These are phyloP conservation scores for Labia minor DNA, from an alignment of 2,888 invertebrate genomes.

Conservation along the genomic window DNA sequence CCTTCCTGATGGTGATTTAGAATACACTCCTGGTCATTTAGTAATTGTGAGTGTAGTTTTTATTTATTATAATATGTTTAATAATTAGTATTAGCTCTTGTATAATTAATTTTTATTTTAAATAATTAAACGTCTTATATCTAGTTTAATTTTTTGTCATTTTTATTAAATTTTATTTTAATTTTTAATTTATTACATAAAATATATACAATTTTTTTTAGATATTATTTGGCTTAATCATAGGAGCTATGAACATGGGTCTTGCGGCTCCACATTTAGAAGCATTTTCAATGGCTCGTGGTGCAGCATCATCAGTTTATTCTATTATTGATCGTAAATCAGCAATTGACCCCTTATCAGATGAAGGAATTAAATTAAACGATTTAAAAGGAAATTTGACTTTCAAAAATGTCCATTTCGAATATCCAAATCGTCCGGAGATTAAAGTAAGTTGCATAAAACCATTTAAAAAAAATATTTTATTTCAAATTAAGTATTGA, in stretches of 20 bases:
- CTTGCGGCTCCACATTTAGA: slow-evolving; percentile 37
- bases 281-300: slow-evolving; percentile 36
- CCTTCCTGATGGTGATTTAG: slow-evolving; percentile 37
- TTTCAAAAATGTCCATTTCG: slow-evolving; percentile 34
- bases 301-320: slow-evolving; percentile 39
- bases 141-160: background rate
- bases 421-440: slow-evolving; percentile 40
- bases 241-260: slow-evolving; percentile 36
- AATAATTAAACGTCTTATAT: background rate
- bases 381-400: slow-evolving; percentile 35
- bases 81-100: no score
- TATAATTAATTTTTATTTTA: no score
- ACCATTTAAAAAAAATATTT: no score
- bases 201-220: slow-evolving; percentile 27
- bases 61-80: no score
- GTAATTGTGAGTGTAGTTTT: slow-evolving; percentile 62
- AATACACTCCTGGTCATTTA: slow-evolving; percentile 57
- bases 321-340: slow-evolving; percentile 39
- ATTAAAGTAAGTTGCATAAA: slow-evolving; percentile 29
- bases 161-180: background rate
- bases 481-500: no score
- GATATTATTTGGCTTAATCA: slow-evolving; percentile 40
- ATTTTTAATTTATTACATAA: background rate
- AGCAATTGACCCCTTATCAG: slow-evolving; percentile 36
- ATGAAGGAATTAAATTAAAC: slow-evolving; percentile 34